Evolutionary conservation across 2,113 vertebrate species (phyloP).

Genomic region (Vidua macroura): DNA sequence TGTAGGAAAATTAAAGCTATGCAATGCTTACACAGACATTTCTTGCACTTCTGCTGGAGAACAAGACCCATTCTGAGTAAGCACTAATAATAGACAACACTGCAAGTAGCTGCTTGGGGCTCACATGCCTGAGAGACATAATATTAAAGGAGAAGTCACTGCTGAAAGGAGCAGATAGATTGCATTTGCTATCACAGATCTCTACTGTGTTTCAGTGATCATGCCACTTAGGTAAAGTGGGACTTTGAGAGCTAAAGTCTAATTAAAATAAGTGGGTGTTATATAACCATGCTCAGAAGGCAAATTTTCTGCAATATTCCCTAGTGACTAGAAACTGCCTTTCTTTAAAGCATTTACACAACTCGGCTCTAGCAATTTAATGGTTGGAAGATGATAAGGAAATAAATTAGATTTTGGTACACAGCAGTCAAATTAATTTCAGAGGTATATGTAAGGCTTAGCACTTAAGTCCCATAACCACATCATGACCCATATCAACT

Average conservation of each 20-base stretch:
- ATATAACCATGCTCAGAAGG: conserved; percentile 27
- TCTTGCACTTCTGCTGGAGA: not conserved
- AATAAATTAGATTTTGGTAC: conserved; percentile 35
- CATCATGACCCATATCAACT: not conserved
- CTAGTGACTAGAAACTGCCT: not conserved
- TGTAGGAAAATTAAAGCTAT: conserved; percentile 28
- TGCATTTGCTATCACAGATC: not conserved
- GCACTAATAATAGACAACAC: conserved; percentile 7
- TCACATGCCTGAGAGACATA: not conserved
- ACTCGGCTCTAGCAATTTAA: conserved; percentile 11
- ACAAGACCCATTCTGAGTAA: conserved; percentile 25
- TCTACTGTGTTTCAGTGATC: not conserved
- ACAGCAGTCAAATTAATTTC: conserved; percentile 1
- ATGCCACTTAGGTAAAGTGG: not conserved
- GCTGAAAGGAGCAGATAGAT: not conserved
- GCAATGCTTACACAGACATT: conserved; percentile 50
- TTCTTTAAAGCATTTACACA: conserved; percentile 29
- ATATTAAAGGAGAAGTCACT: not conserved
- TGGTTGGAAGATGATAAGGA: conserved; percentile 6
- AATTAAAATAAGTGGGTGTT: conserved; percentile 37
- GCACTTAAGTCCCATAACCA: not conserved
- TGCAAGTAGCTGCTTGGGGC: not conserved
- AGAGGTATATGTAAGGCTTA: not conserved
- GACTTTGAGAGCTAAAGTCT: conserved; percentile 44
- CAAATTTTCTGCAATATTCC: conserved; percentile 45